Evolutionary conservation across 2,888 invertebrate species (phyloP), one percentile per base, ranked within the genome.

Genomic region (Patella depressa): DNA sequence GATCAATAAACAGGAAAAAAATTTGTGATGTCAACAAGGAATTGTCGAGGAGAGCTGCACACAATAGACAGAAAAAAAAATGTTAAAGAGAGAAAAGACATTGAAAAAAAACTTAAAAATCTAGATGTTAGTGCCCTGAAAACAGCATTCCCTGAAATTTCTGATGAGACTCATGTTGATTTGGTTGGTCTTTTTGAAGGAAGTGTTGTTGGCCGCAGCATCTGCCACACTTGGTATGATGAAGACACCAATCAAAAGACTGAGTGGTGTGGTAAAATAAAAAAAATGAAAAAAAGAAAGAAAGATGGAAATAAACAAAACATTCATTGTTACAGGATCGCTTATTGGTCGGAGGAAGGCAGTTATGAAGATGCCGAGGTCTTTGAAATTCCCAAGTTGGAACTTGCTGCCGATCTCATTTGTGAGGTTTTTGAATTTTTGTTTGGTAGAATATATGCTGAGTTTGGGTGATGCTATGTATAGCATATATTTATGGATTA

Each of bases 221-320:
- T 77, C 9, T 73, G 77, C 53, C 80, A 80, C 54, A 54, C 75
- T n/a, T 80, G 76, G 76, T 76, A 71, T n/a, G 76, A 76, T 53
- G 15, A 29, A 17, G 55, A 59, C 59, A 59, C 59, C 15, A 17
- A 75, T n/a, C 34, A 69, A n/a, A 65, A 69, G 29, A 34, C 53
- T 9, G 29, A 29, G 45, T 75, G 65, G 17, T 45, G n/a, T 69
- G 75, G 75, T n/a, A 24, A 19, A 70, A 11, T 75, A 15, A 70
- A 75, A 53, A 75, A 75, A 69, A 15, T 75, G 24, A 75, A 75
- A 45, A 75, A 75, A 7, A 59, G n/a, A 59, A 59, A 59, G 59
- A n/a, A n/a, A n/a, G 59, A n/a, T 15, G 15, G 15, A n/a, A n/a
- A 15, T 5, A 59, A 15, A 59, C 15, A n/a, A n/a, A 45, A 7